Evolutionary conservation across 2,888 invertebrate species (phyloP), one percentile per base, ranked within the genome.

Genomic region (Tineola bisselliella): DNA sequence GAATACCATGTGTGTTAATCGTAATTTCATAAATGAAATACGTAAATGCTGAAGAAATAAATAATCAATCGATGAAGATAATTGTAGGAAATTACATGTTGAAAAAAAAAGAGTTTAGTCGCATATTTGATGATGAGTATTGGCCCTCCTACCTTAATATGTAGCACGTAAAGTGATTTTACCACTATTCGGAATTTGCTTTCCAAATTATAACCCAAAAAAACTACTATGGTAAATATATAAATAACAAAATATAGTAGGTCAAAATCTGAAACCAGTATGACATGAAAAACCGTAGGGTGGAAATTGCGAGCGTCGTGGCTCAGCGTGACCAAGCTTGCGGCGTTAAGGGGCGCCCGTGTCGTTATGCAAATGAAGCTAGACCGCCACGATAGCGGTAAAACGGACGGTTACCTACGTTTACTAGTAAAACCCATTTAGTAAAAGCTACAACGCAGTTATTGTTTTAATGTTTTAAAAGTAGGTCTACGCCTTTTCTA

Each of bases 371-470:
- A 84, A 86, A 86, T 84, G 25, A 19, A 54, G 54, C 5, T 13
- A 17, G 48, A 48, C 18, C 18, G 25, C 54, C 13, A 75, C 78
- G 84, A 84, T 83, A 84, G 81, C 75, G 74, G 78, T 80, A 81
- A 86, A 86, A 87, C 83, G 83, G 78, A 84, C 81, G 86, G 82
- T 84, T 84, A 84, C 81, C 82, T 82, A 86, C 84, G 81, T 86
- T 86, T 86, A 84, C 79, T 77, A 82, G 79, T 79, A 48, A 48
- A 48, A 48, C 13, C 48, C 48, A 48, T 48, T 48, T 48, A 48
- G 15, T 48, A 15, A 48, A 48, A 48, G n/a, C 15, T 15, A 44
- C 74, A 73, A 44, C n/a, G n/a, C n/a, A 44, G 44, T 44, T 44
- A 44, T 6, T 12, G 31, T 31, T 8, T 31, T 31, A 31, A n/a